Percentiles rank a stretch among this genome's conserved stretches.
Evolutionary conservation across 2,888 invertebrate genomes (phyloP).

Genomic region (Tenthredo mesomela): DNA sequence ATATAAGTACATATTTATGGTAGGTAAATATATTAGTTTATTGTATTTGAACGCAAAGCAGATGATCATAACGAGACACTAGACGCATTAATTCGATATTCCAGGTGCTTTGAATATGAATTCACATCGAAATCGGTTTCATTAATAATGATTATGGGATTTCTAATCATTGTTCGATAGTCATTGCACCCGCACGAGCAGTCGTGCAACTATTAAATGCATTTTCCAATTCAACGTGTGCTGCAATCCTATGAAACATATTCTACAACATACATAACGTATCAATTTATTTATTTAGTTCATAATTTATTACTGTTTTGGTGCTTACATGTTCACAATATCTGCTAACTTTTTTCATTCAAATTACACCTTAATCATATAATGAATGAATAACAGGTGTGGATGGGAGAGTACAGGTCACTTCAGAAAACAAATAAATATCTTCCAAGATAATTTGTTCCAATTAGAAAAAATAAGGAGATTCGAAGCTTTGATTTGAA

Average conservation of each 20-base stretch:
- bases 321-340: not conserved
- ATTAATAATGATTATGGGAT: conserved; percentile 69
- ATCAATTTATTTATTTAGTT: not conserved
- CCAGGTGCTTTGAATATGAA: conserved; percentile 61
- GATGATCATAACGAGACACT: conserved; percentile 50
- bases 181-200: not conserved
- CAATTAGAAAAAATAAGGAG: too few relatives aligned
- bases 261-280: not conserved
- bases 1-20: not conserved
- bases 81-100: conserved; percentile 63
- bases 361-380: too few relatives aligned
- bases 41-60: not conserved
- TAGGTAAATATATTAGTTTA: not conserved
- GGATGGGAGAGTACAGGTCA: not conserved
- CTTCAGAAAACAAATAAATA: too few relatives aligned
- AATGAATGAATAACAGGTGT: not conserved
- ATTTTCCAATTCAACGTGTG: not conserved
- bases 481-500: too few relatives aligned
- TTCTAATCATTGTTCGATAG: conserved; percentile 66
- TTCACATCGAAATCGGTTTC: conserved; percentile 66
- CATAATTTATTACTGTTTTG: not conserved
- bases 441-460: too few relatives aligned
- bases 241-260: not conserved
- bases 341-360: too few relatives aligned
- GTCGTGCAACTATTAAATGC: not conserved